Evolutionary conservation across 2,113 vertebrate species (phyloP).

Genomic region (Cranoglanis bouderius): DNA sequence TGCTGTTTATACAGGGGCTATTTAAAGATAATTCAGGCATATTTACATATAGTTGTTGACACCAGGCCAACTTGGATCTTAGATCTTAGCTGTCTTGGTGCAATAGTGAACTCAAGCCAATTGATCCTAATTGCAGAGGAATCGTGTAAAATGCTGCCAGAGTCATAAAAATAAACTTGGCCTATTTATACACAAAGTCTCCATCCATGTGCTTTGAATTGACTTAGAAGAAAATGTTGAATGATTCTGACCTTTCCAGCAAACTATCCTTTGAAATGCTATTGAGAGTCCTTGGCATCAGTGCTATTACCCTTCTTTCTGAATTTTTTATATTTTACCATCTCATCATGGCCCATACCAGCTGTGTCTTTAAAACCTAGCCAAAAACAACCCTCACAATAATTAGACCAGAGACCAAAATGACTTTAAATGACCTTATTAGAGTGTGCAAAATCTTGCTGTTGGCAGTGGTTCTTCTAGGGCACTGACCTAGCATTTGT

Average conservation of each 20-base stretch:
- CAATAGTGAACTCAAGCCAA: neutral
- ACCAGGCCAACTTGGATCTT: neutral
- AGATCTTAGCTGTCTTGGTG: neutral
- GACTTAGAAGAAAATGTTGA: conserved; percentile 38
- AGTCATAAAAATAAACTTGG: conserved; percentile 18
- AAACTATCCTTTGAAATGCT: conserved; percentile 73
- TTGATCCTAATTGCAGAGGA: conserved; percentile 16
- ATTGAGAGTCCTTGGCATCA: conserved; percentile 64
- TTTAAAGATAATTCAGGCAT: neutral
- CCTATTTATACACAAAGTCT: conserved; percentile 30
- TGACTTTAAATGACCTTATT: conserved; percentile 51
- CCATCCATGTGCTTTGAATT: conserved; percentile 13
- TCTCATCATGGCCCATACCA: conserved; percentile 61
- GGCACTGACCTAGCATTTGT: conserved; percentile 1
- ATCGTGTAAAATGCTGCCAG: neutral
- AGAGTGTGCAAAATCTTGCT: neutral
- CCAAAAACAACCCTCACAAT: conserved; percentile 58
- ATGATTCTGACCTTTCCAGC: conserved; percentile 48
- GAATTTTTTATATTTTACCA: conserved; percentile 58
- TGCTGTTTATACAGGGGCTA: neutral
- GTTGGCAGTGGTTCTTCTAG: neutral
- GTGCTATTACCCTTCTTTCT: conserved; percentile 56
- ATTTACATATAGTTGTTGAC: neutral
- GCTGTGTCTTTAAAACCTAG: conserved; percentile 39
- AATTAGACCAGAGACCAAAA: conserved; percentile 60